phyloP scores from a whole-genome alignment of 2,797 vertebrate species.

The Malurus leucopterus region DNA sequence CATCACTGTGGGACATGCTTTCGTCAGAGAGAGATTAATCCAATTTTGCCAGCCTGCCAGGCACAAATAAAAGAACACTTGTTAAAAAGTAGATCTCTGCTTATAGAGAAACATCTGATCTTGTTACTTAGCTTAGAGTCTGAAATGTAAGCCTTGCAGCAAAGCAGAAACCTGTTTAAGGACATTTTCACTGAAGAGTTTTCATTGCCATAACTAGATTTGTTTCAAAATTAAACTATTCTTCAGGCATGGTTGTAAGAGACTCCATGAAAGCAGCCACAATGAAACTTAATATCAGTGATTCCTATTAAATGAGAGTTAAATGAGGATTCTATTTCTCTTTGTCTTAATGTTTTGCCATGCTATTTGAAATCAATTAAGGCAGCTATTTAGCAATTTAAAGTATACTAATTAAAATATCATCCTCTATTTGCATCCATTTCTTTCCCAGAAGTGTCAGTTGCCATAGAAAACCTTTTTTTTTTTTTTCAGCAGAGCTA shows the following conservation, averaged over 20 bases:
- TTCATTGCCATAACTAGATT: background rate
- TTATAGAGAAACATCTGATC: background rate
- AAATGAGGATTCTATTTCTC: background rate
- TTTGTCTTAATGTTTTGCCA: background rate
- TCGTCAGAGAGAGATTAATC: background rate
- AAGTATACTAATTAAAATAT: background rate
- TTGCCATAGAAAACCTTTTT: background rate
- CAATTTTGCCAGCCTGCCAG: background rate
- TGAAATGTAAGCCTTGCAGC: slow-evolving; percentile 21
- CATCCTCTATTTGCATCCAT: background rate
- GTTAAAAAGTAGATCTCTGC: slow-evolving; percentile 23
- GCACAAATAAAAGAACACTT: slow-evolving; percentile 25
- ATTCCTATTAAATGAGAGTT: background rate
- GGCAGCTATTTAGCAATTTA: background rate
- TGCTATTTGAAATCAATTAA: slow-evolving; percentile 5
- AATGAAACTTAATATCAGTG: background rate
- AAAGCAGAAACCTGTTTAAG: slow-evolving; percentile 7
- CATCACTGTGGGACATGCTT: background rate
- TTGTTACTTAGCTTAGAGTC: background rate
- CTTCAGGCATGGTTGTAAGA: background rate
- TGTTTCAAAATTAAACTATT: slow-evolving; percentile 10
- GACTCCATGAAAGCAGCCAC: background rate
- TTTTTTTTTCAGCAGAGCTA: background rate
- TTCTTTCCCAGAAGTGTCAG: background rate
- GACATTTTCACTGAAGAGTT: slow-evolving; percentile 8